Conservation (phyloP, 2,797 vertebrate genomes). For the Anguilla marmorata region DNA sequence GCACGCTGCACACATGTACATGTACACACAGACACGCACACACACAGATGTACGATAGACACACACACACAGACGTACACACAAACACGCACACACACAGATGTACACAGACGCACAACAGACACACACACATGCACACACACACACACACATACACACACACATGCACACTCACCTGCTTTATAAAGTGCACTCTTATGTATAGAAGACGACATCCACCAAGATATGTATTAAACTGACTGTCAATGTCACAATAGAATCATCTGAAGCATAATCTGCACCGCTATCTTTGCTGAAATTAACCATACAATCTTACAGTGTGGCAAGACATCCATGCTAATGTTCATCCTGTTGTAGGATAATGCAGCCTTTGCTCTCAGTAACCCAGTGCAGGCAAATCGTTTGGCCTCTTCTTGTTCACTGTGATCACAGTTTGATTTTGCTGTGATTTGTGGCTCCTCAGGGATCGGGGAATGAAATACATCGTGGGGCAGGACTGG, state of each 20-base stretch:
- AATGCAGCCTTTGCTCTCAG: neutral
- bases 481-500: conserved; percentile 80
- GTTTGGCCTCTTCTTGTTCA: neutral
- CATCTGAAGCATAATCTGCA: neutral
- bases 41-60: neutral
- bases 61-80: no score
- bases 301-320: neutral
- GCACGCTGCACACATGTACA: neutral
- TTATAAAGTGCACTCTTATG: neutral
- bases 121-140: no score
- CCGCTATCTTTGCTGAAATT: neutral
- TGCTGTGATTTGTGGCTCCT: conserved; percentile 25
- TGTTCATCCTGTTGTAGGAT: neutral
- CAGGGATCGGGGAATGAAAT: conserved; percentile 79
- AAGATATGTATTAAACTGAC: neutral
- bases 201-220: neutral
- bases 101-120: no score
- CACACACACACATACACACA: neutral
- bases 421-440: neutral
- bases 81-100: neutral
- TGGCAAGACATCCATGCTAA: neutral
- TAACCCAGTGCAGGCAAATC: neutral
- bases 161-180: neutral
- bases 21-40: neutral
- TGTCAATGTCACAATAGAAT: neutral